Evolutionary conservation across 2,888 invertebrate species (phyloP).

Genomic region (Nomada flava): DNA sequence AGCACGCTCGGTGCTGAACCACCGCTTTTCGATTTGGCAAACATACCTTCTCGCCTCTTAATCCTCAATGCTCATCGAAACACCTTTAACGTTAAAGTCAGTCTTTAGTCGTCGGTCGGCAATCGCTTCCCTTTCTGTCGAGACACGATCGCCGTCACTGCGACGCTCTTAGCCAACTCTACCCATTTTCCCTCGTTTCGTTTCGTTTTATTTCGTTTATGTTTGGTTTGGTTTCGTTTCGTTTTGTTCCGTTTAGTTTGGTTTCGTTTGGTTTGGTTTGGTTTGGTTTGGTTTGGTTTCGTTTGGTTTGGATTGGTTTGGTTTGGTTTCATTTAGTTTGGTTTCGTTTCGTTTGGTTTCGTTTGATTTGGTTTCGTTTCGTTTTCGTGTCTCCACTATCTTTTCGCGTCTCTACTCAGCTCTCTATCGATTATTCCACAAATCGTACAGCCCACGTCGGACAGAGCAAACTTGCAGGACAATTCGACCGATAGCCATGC

Average conservation of each 20-base stretch:
- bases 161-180: too few relatives aligned
- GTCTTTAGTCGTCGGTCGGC: background rate
- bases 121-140: background rate
- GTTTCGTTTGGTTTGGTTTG: too few relatives aligned
- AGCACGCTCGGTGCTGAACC: conserved; percentile 84
- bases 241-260: too few relatives aligned
- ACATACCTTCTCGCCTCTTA: conserved; percentile 86
- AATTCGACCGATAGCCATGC: background rate
- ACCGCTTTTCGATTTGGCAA: conserved; percentile 90
- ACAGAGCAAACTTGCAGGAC: background rate
- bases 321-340: too few relatives aligned
- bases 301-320: background rate
- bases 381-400: background rate
- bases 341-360: too few relatives aligned
- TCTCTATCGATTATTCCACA: conserved; percentile 25
- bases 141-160: too few relatives aligned
- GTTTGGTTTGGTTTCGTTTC: too few relatives aligned
- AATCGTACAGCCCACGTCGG: background rate
- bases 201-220: too few relatives aligned
- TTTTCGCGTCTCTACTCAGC: conserved; percentile 29
- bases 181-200: too few relatives aligned
- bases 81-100: background rate
- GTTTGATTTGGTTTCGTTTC: background rate
- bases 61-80: conserved; percentile 36
- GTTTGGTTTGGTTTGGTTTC: background rate